Conservation (phyloP, 2,113 vertebrate species). For the Semnornis frantzii region DNA sequence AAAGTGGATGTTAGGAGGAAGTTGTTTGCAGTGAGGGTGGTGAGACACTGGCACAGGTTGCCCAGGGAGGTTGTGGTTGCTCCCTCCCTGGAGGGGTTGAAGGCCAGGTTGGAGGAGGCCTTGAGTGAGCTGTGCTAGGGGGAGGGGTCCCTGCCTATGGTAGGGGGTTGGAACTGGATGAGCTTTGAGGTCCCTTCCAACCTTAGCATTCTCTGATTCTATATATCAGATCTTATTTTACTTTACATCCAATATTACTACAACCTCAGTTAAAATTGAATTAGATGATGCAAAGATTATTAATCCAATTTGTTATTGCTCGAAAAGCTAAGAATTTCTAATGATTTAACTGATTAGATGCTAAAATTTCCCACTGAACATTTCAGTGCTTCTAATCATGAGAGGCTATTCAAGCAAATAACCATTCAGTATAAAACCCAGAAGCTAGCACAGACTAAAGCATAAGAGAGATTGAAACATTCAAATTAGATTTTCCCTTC, state of each 20-base stretch:
- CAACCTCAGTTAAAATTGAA: background rate
- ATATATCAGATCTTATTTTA: background rate
- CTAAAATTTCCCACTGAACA: slow-evolving; percentile 39
- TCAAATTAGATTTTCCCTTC: slow-evolving; percentile 47
- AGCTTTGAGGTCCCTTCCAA: too few relatives aligned
- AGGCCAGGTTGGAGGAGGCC: too few relatives aligned
- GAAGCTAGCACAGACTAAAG: background rate
- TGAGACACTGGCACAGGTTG: too few relatives aligned
- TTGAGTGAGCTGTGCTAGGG: too few relatives aligned
- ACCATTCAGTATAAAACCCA: slow-evolving; percentile 28
- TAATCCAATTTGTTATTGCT: background rate
- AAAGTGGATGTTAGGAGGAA: too few relatives aligned
- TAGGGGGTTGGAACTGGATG: too few relatives aligned
- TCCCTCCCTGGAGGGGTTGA: too few relatives aligned
- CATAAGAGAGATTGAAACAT: slow-evolving; percentile 34
- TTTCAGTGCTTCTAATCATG: slow-evolving; percentile 46
- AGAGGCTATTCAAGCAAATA: slow-evolving; percentile 29
- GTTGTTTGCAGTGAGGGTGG: too few relatives aligned
- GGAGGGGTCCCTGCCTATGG: too few relatives aligned
- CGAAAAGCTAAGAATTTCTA: background rate
- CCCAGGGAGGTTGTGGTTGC: too few relatives aligned
- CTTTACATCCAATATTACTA: background rate
- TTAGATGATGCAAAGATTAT: background rate
- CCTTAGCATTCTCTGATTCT: background rate
- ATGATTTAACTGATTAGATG: slow-evolving; percentile 10